These are phyloP conservation scores for Diaprepes abbreviatus DNA, from an alignment of 2,888 invertebrate genomes.

Conservation along the genomic window DNA sequence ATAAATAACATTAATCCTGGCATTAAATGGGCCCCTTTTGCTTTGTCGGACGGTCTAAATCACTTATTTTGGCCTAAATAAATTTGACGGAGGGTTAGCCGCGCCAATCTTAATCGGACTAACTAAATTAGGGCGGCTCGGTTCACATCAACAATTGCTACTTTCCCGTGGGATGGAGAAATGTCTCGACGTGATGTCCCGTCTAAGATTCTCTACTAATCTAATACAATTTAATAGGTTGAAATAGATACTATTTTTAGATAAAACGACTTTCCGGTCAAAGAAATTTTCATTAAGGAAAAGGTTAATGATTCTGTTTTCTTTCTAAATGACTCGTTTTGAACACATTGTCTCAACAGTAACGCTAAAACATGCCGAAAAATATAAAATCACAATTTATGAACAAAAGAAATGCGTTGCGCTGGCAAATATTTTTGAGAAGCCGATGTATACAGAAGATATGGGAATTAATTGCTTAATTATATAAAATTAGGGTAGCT, in stretches of 20 bases:
- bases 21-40: constrained; percentile 9
- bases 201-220: background rate
- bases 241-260: background rate
- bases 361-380: no score
- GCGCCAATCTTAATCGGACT: constrained; percentile 15
- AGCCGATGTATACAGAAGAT: no score
- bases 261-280: no score
- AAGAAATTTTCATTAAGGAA: no score
- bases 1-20: constrained; percentile 25
- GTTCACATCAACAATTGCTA: constrained; percentile 16
- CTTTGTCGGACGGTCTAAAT: constrained; percentile 22
- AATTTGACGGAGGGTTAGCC: constrained; percentile 30
- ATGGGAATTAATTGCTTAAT: no score
- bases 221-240: background rate
- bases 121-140: constrained; percentile 16
- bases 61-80: constrained; percentile 31
- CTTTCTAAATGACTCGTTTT: no score
- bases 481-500: no score
- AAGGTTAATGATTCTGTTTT: no score
- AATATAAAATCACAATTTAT: no score
- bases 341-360: no score
- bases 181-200: background rate
- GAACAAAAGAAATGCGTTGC: no score
- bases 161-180: background rate
- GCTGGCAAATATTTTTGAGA: no score